These are phyloP conservation scores for Chlorodrepanis virens DNA, from an alignment of 2,113 vertebrate species.

Conservation along the genomic window DNA sequence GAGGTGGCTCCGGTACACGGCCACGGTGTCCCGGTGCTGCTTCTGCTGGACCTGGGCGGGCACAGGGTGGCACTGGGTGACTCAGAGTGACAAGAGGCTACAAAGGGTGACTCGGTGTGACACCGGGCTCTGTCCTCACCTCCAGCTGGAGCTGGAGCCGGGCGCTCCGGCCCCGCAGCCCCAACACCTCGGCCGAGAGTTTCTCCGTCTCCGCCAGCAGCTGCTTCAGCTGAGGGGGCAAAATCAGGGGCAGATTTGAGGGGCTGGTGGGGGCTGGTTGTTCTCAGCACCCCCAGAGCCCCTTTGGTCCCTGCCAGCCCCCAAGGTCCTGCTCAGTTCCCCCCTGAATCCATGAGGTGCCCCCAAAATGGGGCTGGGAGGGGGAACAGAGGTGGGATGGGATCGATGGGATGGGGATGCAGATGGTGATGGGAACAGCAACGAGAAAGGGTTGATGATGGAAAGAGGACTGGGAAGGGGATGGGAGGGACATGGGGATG, in stretches of 20 bases:
- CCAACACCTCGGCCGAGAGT: neutral
- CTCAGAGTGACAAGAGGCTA: neutral
- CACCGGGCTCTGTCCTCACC: neutral
- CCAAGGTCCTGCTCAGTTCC: no score
- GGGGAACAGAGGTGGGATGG: neutral
- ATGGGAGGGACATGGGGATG: no score
- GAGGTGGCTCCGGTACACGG: neutral
- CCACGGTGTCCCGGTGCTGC: neutral
- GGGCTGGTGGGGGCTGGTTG: neutral
- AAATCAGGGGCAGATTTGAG: neutral
- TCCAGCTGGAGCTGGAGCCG: neutral
- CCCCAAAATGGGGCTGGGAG: neutral
- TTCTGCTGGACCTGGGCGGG: neutral
- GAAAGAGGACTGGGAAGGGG: neutral
- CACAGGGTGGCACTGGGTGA: neutral
- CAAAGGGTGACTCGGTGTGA: neutral
- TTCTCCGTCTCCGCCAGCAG: neutral
- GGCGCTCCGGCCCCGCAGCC: neutral
- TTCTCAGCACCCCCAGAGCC: no score
- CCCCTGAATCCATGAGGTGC: no score
- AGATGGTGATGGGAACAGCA: accelerated
- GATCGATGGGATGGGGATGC: neutral
- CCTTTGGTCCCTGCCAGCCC: neutral
- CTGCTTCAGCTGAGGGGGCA: neutral
- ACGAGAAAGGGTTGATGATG: no score